These are phyloP conservation scores for Quiscalus mexicanus DNA, from an alignment of 2,113 vertebrate genomes.

Conservation along the genomic window DNA sequence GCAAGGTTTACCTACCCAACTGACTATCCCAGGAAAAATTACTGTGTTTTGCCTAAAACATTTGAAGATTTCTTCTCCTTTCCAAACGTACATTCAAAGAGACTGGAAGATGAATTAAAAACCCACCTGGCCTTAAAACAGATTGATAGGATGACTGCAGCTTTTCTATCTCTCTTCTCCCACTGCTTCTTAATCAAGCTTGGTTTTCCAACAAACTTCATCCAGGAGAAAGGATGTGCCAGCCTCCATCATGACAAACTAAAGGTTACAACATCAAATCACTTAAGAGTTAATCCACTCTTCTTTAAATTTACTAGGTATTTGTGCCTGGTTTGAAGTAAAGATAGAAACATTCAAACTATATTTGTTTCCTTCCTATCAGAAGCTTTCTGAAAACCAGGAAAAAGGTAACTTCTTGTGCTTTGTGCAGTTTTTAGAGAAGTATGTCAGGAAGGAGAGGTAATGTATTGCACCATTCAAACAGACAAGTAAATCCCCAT, in stretches of 20 bases:
- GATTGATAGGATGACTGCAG: neutral
- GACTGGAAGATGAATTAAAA: neutral
- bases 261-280: neutral
- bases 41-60: neutral
- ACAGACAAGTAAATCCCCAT: constrained; percentile 18
- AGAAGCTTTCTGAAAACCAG: neutral
- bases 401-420: neutral
- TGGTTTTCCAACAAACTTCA: neutral
- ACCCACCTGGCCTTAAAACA: neutral
- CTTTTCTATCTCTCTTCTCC: neutral
- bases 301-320: neutral
- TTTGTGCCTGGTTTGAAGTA: neutral
- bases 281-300: neutral
- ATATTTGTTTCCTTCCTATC: neutral
- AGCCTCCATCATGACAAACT: neutral
- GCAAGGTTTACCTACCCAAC: neutral
- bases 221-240: neutral
- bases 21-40: neutral
- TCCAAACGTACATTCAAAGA: neutral
- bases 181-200: neutral
- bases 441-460: neutral
- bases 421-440: neutral
- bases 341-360: neutral
- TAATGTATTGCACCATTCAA: constrained; percentile 1
- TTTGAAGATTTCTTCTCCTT: neutral